phyloP scores from a whole-genome alignment of 2,113 vertebrate genomes.

The Rattus norvegicus region DNA sequence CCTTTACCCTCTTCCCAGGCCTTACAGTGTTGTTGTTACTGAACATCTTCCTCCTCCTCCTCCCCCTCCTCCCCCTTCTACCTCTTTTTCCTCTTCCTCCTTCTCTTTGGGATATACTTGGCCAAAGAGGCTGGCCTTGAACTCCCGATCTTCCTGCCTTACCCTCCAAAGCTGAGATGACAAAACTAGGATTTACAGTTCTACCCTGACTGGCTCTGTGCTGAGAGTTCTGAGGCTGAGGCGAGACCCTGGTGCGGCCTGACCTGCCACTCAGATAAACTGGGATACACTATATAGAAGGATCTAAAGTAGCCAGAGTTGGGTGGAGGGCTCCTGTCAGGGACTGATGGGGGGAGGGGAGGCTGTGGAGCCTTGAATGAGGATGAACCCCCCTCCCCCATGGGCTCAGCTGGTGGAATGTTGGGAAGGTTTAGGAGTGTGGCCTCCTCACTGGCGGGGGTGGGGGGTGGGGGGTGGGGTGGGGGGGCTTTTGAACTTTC shows the following conservation, averaged over 20 bases:
- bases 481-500: neutral
- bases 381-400: too few relatives aligned
- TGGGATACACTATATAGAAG: neutral
- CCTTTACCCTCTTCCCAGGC: neutral
- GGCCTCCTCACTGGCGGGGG: neutral
- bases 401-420: neutral
- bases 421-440: neutral
- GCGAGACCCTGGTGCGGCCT: neutral
- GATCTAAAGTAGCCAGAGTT: neutral
- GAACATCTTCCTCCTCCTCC: neutral
- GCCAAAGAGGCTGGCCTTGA: neutral
- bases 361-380: neutral
- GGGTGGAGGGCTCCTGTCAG: neutral
- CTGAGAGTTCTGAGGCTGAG: neutral
- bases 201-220: neutral
- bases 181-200: neutral
- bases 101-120: neutral
- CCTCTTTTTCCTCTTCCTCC: too few relatives aligned
- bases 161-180: neutral
- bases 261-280: neutral
- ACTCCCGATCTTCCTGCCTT: neutral
- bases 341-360: neutral
- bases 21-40: neutral
- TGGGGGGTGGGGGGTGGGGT: too few relatives aligned
- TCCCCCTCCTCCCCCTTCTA: too few relatives aligned